Evolutionary conservation across 2,113 vertebrate species (phyloP), one percentile per base, ranked within the genome.

Genomic region (Alethe castanea): DNA sequence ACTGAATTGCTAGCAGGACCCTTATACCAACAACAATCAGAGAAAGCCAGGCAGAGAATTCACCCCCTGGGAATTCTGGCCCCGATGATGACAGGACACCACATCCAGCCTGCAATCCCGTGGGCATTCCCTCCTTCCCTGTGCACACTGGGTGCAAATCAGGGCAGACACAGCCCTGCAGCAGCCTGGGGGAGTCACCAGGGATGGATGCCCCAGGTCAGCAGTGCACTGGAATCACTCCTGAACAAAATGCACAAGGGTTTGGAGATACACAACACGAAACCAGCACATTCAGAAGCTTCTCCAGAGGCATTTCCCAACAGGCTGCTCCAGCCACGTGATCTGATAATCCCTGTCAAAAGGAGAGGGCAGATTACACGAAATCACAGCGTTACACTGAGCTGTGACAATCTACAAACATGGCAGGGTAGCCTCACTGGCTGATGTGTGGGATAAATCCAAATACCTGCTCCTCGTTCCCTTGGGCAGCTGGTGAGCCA

Each of bases 191-290:
- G 31, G 26, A 25, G 31, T 13, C 4, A 0, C 17, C 66, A 26
- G 28, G 8, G 6, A 5, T 2, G 44, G 86, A 13, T 57, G 13
- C 33, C 62, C 44, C 2, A 15, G 33, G 44, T 5, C 48, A 42
- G 1, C 20, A n/a, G 35, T 0, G 44, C 29, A 5, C 24, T 9
- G 3, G 1, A 19, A 53, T 7, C 3, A 8, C 12, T n/a, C 50
- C 25, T 66, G 31, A 33, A 12, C 36, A 23, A 56, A 74, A 60
- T 2, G 12, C 35, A 20, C 9, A 8, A 28, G 42, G 7, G 14
- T 64, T 19, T 81, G 66, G 53, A 45, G 66, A 18, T 2, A 19
- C 1, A 5, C n/a, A 16, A 38, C 45, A 22, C 19, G 1, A 42
- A 79, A 82, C 5, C 62, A 65, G 71, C 62, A 36, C 74, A 4